Conservation (phyloP, 2,797 vertebrate species). For the Graptemys geographica region DNA sequence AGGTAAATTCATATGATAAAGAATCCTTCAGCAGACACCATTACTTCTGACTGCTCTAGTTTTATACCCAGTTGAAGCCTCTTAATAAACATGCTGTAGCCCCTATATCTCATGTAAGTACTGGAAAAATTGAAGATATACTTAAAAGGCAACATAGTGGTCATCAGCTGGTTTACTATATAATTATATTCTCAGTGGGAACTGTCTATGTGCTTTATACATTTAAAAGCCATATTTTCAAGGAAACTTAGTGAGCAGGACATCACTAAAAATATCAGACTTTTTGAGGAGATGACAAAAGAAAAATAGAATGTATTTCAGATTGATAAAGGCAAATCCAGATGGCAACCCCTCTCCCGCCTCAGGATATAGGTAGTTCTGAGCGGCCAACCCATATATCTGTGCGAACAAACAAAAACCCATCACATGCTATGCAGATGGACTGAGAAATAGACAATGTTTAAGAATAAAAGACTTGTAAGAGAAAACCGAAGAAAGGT, state of each 20-base stretch:
- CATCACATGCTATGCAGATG: not conserved
- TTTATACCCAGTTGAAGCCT: constrained; percentile 84
- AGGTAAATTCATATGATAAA: constrained; percentile 91
- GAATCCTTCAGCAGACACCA: constrained; percentile 88
- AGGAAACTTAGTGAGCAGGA: constrained; percentile 58
- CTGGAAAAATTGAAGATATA: constrained; percentile 69
- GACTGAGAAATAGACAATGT: not conserved
- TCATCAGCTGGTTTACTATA: constrained; percentile 73
- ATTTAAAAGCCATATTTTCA: constrained; percentile 62
- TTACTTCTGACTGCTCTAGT: constrained; percentile 87
- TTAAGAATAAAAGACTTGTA: not conserved
- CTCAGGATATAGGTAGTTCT: not conserved
- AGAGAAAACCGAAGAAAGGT: not conserved
- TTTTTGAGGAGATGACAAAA: constrained; percentile 8
- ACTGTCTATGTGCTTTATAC: constrained; percentile 17
- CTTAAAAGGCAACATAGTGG: constrained; percentile 75
- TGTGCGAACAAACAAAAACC: not conserved
- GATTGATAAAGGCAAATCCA: constrained; percentile 38
- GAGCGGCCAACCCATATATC: not conserved
- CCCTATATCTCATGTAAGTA: constrained; percentile 77
- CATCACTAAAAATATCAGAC: constrained; percentile 32
- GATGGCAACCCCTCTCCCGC: not conserved
- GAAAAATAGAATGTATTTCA: not conserved
- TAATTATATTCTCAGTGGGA: constrained; percentile 68
- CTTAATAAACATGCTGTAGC: constrained; percentile 85